Base-by-base conservation (phyloP, 2,888 invertebrate species). In the Orchesellides sinensis region DNA sequence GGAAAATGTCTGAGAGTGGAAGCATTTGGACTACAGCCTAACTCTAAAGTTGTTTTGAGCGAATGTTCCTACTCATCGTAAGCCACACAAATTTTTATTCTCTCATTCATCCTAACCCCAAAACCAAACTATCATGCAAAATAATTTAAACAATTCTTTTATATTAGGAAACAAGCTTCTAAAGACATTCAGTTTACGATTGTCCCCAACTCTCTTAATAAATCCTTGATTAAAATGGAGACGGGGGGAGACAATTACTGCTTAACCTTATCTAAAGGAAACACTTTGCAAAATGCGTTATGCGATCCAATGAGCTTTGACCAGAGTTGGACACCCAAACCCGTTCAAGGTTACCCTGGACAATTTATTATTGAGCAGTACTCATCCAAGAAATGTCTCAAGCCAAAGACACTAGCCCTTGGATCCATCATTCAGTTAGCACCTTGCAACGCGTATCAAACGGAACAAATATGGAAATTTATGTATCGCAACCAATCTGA, bases 401-500 rank as follows among this genome's bases (percentile, higher is more conserved):
- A 86, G 12, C 87, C 87, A 0, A 68, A 74, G 27, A 21, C 83
- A 0, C 27, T 84, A 12, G 35, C 35, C 0, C 69, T 59, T 1
- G 63, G 80, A 10, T 63, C 86, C 10, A 10, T 29, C 23, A 82
- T 87, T 10, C 73, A 82, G 27, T 68, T 86, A 1, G 45, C 27
- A 8, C 70, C 86, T 3, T 87, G 87, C 47, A 87, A 87, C 70
- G 52, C 87, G 14, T 79, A 81, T 12, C 40, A 84, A 66, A 87
- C 87, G 6, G 87, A 87, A 32, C 87, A 87, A 68, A 83, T 86
- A 12, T 87, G 87, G 87, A 86, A 87, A 47, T 21, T 86, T 8
- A n/a, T n/a, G n/a, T n/a, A n/a, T n/a, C n/a, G n/a, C n/a, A n/a
- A n/a, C n/a, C n/a, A n/a, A n/a, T n/a, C n/a, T n/a, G n/a, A n/a